A percentile compares a stretch with the other conserved stretches of the same genome.
Conservation (phyloP, 2,797 vertebrate species). For the Cyclopterus lumpus region DNA sequence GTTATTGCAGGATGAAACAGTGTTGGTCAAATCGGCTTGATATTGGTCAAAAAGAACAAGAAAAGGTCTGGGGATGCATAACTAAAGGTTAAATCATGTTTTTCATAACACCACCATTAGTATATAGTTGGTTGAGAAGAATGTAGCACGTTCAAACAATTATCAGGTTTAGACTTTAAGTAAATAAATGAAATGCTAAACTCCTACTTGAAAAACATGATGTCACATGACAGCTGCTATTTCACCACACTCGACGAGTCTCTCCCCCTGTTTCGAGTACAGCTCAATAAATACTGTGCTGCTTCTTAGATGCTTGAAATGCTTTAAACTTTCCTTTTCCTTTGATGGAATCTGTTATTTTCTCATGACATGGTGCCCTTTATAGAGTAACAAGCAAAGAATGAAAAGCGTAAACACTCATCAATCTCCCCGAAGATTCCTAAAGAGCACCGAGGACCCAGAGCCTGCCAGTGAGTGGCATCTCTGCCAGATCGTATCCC, state of each 20-base stretch:
- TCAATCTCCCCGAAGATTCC: conserved; percentile 15
- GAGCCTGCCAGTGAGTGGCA: conserved; percentile 3
- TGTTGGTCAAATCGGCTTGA: background rate
- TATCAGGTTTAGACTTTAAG: background rate
- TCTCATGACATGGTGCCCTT: background rate
- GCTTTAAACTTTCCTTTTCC: conserved; percentile 10
- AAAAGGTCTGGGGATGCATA: background rate
- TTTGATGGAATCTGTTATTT: background rate
- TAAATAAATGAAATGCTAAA: background rate
- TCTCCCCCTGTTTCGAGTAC: background rate
- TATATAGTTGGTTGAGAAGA: background rate
- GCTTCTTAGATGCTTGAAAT: background rate
- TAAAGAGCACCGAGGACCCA: conserved; percentile 16
- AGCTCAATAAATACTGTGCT: background rate
- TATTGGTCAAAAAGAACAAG: background rate
- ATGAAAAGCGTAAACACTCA: conserved; percentile 50
- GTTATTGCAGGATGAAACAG: background rate
- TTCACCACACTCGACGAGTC: background rate
- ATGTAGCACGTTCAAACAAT: background rate
- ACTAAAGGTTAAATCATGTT: background rate
- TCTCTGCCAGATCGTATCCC: conserved; percentile 44
- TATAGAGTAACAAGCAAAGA: conserved; percentile 22
- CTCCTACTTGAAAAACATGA: background rate
- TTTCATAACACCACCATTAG: background rate
- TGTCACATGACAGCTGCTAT: conserved; percentile 24